Base-by-base conservation (phyloP, 1,140 invertebrate genomes). In the fruit fly (Drosophila melanogaster) region DNA sequence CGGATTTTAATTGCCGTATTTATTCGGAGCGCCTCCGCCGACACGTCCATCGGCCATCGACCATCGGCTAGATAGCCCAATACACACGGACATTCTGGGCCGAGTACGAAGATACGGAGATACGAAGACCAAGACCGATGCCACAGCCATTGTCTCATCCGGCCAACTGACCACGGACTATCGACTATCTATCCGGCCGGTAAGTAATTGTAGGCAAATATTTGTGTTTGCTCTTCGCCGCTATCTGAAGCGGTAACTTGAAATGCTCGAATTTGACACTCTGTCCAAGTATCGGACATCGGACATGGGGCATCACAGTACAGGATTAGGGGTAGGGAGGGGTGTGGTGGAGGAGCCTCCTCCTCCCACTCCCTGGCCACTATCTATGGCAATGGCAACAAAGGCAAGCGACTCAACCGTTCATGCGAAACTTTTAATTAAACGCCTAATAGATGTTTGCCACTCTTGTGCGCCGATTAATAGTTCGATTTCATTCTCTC, bases 141-240 rank as follows among this genome's bases (percentile, higher is more conserved):
- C 71, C 40, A 74, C 49, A 66, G 73, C 59, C 35, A 74, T 59
- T 77, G 73, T 59, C 61, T 65, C 59, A 57, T 76, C 70, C 66
- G 79, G 41, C 64, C 71, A 72, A 46, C 60, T 64, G 59, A 57
- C 59, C 62, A 66, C 33, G 43, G 62, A 15, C 59, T 43, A 66
- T 62, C 40, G 38, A 40, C 55, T 86, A 70, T 81, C 81, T 70
- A 57, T 46, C 30, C 55, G 54, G 47, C 55, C 46, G 60, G 73
- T 86, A 87, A 87, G 83, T 89, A 89, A 87, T 89, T 89, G 84
- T 87, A 87, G 76, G 84, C 84, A 87, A 87, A 87, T 87, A 87
- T 87, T 87, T 87, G 79, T 89, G 74, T 67, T 84, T 76, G 71
- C 79, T 78, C 67, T 84, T 76, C 47, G 77, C 76, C 66, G 81